phyloP scores from a whole-genome alignment of 2,888 invertebrate genomes.

The Sericinus montela region DNA sequence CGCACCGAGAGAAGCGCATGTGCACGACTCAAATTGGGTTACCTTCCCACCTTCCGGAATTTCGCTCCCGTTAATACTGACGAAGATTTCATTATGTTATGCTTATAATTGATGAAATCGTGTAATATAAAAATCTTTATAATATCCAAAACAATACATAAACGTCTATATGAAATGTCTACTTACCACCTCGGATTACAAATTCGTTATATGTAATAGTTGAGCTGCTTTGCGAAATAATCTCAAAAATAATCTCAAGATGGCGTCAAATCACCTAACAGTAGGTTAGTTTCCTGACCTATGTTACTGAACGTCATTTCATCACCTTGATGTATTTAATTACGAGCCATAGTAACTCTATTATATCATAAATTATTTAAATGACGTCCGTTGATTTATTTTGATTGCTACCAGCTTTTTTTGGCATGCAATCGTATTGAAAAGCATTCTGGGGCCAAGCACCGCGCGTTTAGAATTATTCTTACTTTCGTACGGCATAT shows the following conservation, averaged over 20 bases:
- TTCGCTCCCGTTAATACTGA: constrained; percentile 64
- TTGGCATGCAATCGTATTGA: constrained; percentile 1
- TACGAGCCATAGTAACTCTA: constrained; percentile 1
- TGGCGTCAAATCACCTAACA: background rate
- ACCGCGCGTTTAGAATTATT: background rate
- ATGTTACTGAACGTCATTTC: constrained; percentile 1
- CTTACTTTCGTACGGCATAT: background rate
- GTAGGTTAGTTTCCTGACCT: background rate
- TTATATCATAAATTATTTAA: constrained; percentile 6
- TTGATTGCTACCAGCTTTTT: constrained; percentile 6
- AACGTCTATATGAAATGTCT: too few species aligned
- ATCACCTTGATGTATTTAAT: constrained; percentile 13
- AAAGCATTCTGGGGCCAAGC: constrained; percentile 10
- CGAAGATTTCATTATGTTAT: constrained; percentile 50
- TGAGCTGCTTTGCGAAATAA: background rate
- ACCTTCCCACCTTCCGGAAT: constrained; percentile 73
- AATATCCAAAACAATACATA: too few species aligned
- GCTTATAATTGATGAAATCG: constrained; percentile 40
- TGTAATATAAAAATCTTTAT: background rate
- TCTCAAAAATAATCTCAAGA: background rate
- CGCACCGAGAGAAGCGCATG: constrained; percentile 61
- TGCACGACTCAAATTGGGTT: constrained; percentile 65
- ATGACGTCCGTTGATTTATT: constrained; percentile 10
- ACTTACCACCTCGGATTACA: too few species aligned
- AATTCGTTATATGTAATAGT: too few species aligned